Evolutionary conservation across 2,888 invertebrate genomes (phyloP).

Genomic region (Melieria crassipennis): DNA sequence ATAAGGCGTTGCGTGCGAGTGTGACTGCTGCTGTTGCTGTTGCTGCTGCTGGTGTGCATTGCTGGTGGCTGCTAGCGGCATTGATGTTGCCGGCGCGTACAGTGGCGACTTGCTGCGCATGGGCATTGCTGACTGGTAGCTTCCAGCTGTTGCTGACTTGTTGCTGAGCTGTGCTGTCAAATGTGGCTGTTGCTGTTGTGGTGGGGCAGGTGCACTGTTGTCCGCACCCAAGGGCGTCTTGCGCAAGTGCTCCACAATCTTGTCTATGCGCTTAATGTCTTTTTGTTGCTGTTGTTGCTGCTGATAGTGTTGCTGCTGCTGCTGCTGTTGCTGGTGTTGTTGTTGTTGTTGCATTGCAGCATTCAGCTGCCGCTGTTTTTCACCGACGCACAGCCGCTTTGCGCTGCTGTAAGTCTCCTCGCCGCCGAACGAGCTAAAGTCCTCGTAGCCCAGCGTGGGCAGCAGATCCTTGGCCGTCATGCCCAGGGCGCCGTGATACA

Average conservation of each 20-base stretch:
- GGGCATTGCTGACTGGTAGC: slow-evolving; percentile 28
- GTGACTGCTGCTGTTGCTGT: slow-evolving; percentile 22
- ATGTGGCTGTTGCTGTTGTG: slow-evolving; percentile 46
- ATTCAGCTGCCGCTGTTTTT: slow-evolving; percentile 41
- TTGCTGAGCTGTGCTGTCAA: slow-evolving; percentile 44
- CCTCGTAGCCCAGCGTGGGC: slow-evolving; percentile 1
- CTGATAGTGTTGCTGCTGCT: slow-evolving; percentile 37
- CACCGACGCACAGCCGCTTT: slow-evolving; percentile 52
- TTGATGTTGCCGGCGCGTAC: slow-evolving; percentile 30
- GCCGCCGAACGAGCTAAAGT: slow-evolving; percentile 14
- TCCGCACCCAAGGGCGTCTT: slow-evolving; percentile 31
- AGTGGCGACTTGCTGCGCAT: slow-evolving; percentile 24
- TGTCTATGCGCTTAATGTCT: slow-evolving; percentile 65
- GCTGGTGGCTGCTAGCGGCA: slow-evolving; percentile 32
- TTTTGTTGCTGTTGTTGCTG: slow-evolving; percentile 49
- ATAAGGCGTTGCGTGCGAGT: slow-evolving; percentile 35
- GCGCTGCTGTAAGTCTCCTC: slow-evolving; percentile 48
- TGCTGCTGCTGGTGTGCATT: slow-evolving; percentile 17
- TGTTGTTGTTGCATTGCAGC: slow-evolving; percentile 24
- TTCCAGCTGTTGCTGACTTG: slow-evolving; percentile 34
- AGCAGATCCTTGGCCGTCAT: slow-evolving; percentile 40
- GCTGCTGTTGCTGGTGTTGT: slow-evolving; percentile 34
- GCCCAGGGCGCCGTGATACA: slow-evolving; percentile 54
- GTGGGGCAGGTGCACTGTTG: slow-evolving; percentile 11
- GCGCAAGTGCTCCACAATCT: slow-evolving; percentile 64